Evolutionary conservation across 1,140 invertebrate species (phyloP).

Genomic region (Nomia melanderi): DNA sequence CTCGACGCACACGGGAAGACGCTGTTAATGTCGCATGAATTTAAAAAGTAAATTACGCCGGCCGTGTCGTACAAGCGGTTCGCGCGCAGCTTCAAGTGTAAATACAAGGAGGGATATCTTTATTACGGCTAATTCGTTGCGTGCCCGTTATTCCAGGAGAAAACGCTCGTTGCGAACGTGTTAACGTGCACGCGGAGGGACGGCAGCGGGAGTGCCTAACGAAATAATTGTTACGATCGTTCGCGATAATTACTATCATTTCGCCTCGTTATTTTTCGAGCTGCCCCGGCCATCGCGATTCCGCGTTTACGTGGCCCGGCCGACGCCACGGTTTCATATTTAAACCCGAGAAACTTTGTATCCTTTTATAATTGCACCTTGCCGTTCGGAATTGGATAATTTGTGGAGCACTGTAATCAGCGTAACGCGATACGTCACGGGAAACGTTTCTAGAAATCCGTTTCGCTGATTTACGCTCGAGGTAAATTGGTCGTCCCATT

Average conservation of each 20-base stretch:
- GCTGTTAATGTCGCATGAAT: background rate
- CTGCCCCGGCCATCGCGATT: background rate
- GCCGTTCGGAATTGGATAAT: background rate
- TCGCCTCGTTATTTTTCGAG: background rate
- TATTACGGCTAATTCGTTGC: constrained; percentile 27
- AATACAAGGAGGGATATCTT: constrained; percentile 24
- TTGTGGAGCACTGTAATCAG: background rate
- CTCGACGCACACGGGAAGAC: too few species aligned
- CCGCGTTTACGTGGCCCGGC: background rate
- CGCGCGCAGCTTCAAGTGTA: constrained; percentile 14
- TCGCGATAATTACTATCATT: constrained; percentile 14
- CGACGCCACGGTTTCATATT: background rate
- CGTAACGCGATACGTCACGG: too few species aligned
- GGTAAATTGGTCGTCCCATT: too few species aligned
- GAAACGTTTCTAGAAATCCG: too few species aligned
- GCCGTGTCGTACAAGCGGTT: constrained; percentile 11
- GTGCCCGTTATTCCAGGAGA: background rate
- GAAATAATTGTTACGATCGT: constrained; percentile 27
- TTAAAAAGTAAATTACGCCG: constrained; percentile 24
- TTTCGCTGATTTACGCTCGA: too few species aligned
- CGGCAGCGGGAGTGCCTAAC: background rate
- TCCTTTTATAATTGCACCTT: background rate
- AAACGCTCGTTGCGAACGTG: background rate
- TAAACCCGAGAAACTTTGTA: background rate
- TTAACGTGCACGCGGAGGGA: background rate